These are phyloP conservation scores for Spea bombifrons DNA, from an alignment of 2,113 vertebrate species.

Conservation along the genomic window DNA sequence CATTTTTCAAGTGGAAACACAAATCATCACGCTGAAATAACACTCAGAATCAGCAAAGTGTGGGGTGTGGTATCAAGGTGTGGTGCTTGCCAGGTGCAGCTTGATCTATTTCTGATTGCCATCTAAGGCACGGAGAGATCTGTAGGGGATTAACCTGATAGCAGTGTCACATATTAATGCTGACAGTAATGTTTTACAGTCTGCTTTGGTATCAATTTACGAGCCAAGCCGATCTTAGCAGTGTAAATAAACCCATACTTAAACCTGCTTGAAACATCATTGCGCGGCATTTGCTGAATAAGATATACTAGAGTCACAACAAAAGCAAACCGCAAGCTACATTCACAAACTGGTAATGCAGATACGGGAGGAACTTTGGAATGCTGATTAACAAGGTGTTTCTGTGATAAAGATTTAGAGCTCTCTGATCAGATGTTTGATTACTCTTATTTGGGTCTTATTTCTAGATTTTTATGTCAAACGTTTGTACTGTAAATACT, in stretches of 20 bases:
- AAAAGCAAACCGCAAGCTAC: not conserved
- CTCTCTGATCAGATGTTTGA: not conserved
- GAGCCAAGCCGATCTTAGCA: not conserved
- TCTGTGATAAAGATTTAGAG: not conserved
- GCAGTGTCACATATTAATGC: not conserved
- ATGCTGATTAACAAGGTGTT: constrained; percentile 2
- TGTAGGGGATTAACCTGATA: not conserved
- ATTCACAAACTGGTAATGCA: not conserved
- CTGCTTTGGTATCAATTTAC: not conserved
- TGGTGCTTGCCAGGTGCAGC: no score
- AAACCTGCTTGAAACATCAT: not conserved
- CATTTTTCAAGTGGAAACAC: no score
- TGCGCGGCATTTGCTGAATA: not conserved
- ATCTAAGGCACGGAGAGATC: no score
- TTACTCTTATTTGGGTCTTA: no score
- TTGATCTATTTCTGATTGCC: no score
- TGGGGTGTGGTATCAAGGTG: no score
- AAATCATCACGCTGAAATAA: no score
- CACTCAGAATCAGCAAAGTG: no score
- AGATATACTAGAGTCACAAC: not conserved
- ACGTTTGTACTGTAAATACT: no score
- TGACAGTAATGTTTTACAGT: not conserved
- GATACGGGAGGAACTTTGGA: not conserved
- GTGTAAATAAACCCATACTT: not conserved
- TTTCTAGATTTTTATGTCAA: no score